Conservation (phyloP, 2,888 invertebrate genomes). For the Drosophila neotestacea region DNA sequence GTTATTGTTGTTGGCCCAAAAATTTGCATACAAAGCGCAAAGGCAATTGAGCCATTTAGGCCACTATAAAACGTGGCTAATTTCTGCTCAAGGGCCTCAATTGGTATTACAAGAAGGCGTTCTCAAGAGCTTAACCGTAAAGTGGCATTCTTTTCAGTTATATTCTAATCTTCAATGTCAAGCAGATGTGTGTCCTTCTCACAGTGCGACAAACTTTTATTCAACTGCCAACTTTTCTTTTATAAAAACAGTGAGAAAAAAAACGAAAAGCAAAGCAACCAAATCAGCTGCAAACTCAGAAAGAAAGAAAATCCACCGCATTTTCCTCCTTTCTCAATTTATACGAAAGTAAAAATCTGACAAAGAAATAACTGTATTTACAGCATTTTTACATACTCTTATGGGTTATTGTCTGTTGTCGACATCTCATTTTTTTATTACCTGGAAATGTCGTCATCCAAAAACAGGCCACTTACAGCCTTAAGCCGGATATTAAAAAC, state of each 20-base stretch:
- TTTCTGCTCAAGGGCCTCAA: constrained; percentile 56
- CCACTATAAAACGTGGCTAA: constrained; percentile 70
- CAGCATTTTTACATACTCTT: constrained; percentile 14
- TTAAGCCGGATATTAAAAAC: constrained; percentile 47
- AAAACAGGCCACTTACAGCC: constrained; percentile 8
- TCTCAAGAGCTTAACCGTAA: constrained; percentile 27
- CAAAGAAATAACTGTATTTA: constrained; percentile 5
- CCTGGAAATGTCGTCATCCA: constrained; percentile 4
- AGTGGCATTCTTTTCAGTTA: constrained; percentile 47
- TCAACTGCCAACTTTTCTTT: constrained; percentile 20
- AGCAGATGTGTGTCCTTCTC: constrained; percentile 6
- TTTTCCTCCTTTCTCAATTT: constrained; percentile 4
- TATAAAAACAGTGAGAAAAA: not conserved
- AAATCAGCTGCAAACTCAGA: constrained; percentile 5
- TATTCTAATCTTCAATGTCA: constrained; percentile 45
- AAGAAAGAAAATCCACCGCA: constrained; percentile 10
- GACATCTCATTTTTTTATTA: not conserved
- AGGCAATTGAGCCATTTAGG: constrained; percentile 61
- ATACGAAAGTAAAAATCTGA: constrained; percentile 1
- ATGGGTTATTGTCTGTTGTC: not conserved
- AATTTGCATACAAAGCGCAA: constrained; percentile 63
- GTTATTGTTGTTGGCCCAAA: constrained; percentile 10
- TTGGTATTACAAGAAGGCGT: constrained; percentile 16
- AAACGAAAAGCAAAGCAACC: not conserved
- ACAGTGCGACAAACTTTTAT: constrained; percentile 7